Base-by-base conservation (phyloP, 2,113 vertebrate species). In the Hemicordylus capensis region DNA sequence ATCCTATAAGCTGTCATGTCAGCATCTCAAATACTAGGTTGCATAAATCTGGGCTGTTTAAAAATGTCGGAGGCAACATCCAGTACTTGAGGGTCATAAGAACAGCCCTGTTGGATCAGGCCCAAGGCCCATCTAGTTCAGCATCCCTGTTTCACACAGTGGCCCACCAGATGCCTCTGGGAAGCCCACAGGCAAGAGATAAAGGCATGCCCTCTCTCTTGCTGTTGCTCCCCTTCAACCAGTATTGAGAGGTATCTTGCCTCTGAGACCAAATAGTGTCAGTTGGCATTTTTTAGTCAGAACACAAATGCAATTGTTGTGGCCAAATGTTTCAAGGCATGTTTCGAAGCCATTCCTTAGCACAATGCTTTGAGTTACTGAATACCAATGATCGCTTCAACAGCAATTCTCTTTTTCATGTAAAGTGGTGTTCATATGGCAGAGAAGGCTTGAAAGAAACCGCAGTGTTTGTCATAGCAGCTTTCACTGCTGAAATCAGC, bases 261-360 rank as follows among this genome's bases (percentile, higher is more conserved):
- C n/a, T n/a, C n/a, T n/a, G n/a, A n/a, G n/a, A n/a, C 80, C 67
- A 72, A 79, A 51, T 64, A 56, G 66, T 78, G 66, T 84, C 24
- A 24, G 87, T 80, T 93, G 66, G 76, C 67, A 79, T 24, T n/a
- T 37, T 88, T 89, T 42, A 81, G 87, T 72, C 79, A 9, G 4
- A 83, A 86, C 81, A 77, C 80, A 92, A 93, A 81, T 88, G 31
- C 34, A 76, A 19, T 94, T 76, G 72, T 69, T 93, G 84, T 91
- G 56, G 83, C 12, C 92, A 74, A 89, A 72, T 89, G 83, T 92
- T 92, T 28, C 22, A 82, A 91, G 48, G 26, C 51, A 64, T 88
- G 48, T 83, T 93, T 93, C 5, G 75, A 69, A 93, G 87, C 20
- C 6, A 17, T 87, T 86, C 84, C 87, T 64, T 89, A 84, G 63